Evolutionary conservation across 2,888 invertebrate species (phyloP), one percentile per base, ranked within the genome.

Genomic region (Leptothorax acervorum): DNA sequence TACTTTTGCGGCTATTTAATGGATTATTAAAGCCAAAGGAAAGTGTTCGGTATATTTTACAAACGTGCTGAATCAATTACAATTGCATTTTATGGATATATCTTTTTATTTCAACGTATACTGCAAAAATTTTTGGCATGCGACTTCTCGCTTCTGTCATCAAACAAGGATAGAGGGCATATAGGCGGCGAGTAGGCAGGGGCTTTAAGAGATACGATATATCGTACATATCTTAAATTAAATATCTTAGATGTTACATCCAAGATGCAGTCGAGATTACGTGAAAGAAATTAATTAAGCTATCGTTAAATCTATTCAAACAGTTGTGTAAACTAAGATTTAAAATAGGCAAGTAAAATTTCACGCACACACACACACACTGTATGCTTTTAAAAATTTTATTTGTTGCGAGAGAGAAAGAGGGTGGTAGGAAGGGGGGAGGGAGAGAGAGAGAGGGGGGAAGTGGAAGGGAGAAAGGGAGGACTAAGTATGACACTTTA

Each of bases 401-500:
- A 93, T 94, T 94, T 92, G 92, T 87, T 89, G 90, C 93, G 94
- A 93, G 93, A 93, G n/a, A n/a, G n/a, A 70, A 4, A 53, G 3
- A 45, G 45, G 23, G 23, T 23, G 23, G 23, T 23, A 23, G 23
- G 23, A 23, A 45, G 11, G 11, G 42, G 5, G 8, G n/a, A 53
- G 15, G 18, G 23, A n/a, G 23, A 39, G 55, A 15, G 23, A 4
- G 92, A 92, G 92, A 15, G 71, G n/a, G 15, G 23, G 4, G 12
- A 15, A 18, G 35, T n/a, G 9, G 6, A 18, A n/a, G 12, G 15
- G 11, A 5, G 8, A 6, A 35, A 3, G 8, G 11, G 12, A 15
- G 35, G 23, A 91, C 92, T 94, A 93, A 93, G 91, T 93, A 93
- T 93, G 93, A 94, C 93, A 93, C 92, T 92, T 93, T 92, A 66